Conservation (phyloP, 2,113 vertebrate genomes). For the Macroglossus sobrinus region DNA sequence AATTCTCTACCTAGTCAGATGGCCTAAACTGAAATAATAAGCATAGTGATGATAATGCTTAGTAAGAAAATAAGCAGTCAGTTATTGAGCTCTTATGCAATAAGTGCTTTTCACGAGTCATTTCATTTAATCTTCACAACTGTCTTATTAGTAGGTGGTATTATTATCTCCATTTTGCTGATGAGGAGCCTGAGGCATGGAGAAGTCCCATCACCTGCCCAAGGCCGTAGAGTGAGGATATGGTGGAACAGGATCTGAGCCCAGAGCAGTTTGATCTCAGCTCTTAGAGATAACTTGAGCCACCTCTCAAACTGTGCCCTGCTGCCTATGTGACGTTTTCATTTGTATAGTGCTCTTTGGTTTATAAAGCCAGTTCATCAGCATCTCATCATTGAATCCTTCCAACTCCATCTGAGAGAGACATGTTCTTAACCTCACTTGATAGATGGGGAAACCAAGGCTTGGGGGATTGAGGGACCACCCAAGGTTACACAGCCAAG, state of each 20-base stretch:
- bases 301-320: background rate
- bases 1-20: background rate
- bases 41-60: background rate
- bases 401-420: background rate
- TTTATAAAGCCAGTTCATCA: fast-evolving
- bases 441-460: background rate
- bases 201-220: background rate
- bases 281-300: background rate
- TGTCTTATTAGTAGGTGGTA: background rate
- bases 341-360: background rate
- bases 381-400: background rate
- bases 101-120: background rate
- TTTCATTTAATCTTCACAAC: background rate
- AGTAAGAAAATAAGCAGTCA: background rate
- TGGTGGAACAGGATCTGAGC: background rate
- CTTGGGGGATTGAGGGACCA: fast-evolving
- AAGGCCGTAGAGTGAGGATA: background rate
- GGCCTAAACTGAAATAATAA: background rate
- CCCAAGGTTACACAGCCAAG: background rate
- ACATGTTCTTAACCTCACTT: background rate
- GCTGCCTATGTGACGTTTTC: too few relatives aligned
- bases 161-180: background rate
- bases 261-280: background rate
- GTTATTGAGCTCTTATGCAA: background rate
- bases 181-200: background rate